phyloP scores from a whole-genome alignment of 2,113 vertebrate genomes.

The Microcebus griseorufus region DNA sequence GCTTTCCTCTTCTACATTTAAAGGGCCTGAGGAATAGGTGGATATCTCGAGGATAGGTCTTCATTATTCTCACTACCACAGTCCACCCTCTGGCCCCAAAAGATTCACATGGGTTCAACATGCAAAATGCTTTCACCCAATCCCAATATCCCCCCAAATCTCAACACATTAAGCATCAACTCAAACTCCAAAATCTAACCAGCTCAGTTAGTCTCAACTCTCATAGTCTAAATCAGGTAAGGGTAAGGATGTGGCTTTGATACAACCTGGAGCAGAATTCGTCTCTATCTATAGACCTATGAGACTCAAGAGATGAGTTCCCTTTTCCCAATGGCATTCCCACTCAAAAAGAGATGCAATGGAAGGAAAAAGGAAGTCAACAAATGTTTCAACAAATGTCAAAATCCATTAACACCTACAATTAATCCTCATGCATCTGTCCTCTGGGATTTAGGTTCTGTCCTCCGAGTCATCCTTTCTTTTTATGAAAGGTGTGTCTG shows the following conservation, averaged over 20 bases:
- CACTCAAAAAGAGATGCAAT: not conserved
- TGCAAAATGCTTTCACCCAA: not conserved
- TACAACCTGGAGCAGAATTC: not conserved
- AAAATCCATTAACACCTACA: not conserved
- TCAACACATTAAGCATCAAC: not conserved
- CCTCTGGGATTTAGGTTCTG: not conserved
- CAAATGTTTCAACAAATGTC: not conserved
- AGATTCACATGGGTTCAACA: not conserved
- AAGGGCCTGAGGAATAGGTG: not conserved
- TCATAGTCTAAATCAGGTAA: not conserved
- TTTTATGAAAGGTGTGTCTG: not conserved
- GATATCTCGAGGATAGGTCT: not conserved
- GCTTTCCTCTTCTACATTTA: not conserved
- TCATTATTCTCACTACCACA: not conserved
- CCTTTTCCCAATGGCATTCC: not conserved
- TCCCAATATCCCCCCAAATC: not conserved
- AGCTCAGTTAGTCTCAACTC: not conserved
- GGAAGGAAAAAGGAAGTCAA: not conserved
- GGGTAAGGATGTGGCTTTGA: not conserved
- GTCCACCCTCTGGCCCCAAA: not conserved
- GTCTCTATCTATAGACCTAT: not conserved
- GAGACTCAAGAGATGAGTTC: not conserved
- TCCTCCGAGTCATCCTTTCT: not conserved
- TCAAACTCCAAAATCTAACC: not conserved
- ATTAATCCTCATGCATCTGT: not conserved